Base-by-base conservation (phyloP, 1,140 invertebrate genomes). In the Drosophila tani region DNA sequence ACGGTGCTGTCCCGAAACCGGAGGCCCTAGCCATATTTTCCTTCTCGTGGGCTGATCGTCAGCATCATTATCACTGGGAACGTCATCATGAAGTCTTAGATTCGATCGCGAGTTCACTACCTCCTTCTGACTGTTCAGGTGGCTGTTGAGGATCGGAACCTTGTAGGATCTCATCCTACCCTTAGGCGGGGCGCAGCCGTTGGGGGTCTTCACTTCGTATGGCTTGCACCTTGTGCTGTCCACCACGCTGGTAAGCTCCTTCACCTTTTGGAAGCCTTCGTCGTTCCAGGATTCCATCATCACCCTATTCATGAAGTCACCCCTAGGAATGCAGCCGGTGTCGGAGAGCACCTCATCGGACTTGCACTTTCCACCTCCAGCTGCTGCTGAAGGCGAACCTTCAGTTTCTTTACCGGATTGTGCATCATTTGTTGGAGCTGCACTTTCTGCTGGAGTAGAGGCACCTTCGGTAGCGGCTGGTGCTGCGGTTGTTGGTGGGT, bases 311-410 rank as follows among this genome's bases (percentile, higher is more conserved):
- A 80, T 12, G 40, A 62, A 73, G 1, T 0, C 1, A 0, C 78
- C 47, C 2, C 65, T 68, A 65, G 75, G 29, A 0, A 83, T 40
- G 27, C 82, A 84, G 1, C 81, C 81, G 5, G 40, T 49, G 0
- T 19, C 6, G 9, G 68, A 67, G 2, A 77, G 14, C 7, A 84
- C 8, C 56, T 84, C 47, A 15, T 5, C 45, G 0, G 45, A 15
- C 17, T 62, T 46, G 51, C 81, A 84, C 8, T 45, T 1, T 2
- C 47, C 29, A 5, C 50, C 50, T 35, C 9, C 32, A 11, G 27
- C 41, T 14, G 21, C 2, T 11, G 3, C 14, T 12, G 12, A 1
- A 29, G 27, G 27, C 27, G 27, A 29, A 24, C 32, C 32, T 35
- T 35, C 2, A 11, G 32, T 35, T 11, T 3, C 9, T 2, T 35